Conservation (phyloP, 2,113 vertebrate species). For the Hemiscyllium ocellatum region DNA sequence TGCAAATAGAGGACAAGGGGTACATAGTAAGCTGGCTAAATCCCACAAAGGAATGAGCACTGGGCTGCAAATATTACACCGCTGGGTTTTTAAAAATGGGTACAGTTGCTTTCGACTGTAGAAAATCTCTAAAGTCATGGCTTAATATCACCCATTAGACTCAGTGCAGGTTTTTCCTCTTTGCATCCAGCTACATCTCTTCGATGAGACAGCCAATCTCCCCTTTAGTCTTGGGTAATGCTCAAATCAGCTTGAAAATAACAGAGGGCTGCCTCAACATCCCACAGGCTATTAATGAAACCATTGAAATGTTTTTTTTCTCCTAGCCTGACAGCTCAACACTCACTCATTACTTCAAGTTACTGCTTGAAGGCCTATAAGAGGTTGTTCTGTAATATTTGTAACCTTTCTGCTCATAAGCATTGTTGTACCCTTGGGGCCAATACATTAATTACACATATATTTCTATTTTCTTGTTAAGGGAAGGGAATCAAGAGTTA, state of each 20-base stretch:
- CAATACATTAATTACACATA: background rate
- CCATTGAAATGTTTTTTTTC: background rate
- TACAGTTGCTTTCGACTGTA: background rate
- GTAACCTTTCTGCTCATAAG: background rate
- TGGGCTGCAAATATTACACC: background rate
- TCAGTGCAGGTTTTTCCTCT: background rate
- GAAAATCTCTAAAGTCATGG: background rate
- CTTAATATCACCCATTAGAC: background rate
- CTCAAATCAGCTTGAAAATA: background rate
- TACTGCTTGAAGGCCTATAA: background rate
- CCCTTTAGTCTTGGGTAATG: background rate
- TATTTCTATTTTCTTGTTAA: no score
- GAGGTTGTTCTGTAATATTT: background rate
- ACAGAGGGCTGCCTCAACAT: slow-evolving; percentile 1
- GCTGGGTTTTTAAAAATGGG: background rate
- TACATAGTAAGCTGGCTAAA: background rate
- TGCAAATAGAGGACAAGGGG: background rate
- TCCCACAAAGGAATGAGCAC: no score
- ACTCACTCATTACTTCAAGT: background rate
- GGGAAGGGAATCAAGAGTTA: no score
- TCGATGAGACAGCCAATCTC: background rate
- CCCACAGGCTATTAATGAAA: background rate
- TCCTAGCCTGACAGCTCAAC: background rate
- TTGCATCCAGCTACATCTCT: background rate
- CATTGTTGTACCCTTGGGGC: background rate